These are phyloP conservation scores for Chloroceryle inda DNA, from an alignment of 2,797 vertebrate genomes.

Conservation along the genomic window DNA sequence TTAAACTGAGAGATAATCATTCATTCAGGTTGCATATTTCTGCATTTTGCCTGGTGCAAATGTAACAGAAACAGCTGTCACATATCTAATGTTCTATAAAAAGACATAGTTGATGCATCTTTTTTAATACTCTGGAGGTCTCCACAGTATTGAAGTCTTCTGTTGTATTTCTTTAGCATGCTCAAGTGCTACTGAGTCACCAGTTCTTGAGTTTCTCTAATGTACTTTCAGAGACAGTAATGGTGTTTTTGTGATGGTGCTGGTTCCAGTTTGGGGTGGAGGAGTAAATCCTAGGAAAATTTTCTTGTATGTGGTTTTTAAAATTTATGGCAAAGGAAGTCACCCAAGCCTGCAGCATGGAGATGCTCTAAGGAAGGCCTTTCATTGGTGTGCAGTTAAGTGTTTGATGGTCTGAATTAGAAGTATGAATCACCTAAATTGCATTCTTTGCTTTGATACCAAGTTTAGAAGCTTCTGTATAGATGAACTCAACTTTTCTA, in stretches of 20 bases:
- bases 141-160: background rate
- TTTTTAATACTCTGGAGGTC: background rate
- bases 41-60: background rate
- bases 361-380: background rate
- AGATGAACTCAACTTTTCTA: background rate
- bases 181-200: background rate
- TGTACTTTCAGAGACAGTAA: background rate
- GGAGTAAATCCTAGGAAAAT: background rate
- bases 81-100: background rate
- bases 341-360: accelerated
- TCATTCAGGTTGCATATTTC: slow-evolving; percentile 35
- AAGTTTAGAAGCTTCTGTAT: background rate
- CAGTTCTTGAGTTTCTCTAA: background rate
- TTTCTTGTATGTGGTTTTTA: background rate
- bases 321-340: background rate
- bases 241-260: background rate
- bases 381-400: background rate
- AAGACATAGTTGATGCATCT: background rate
- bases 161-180: background rate
- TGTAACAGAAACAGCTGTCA: slow-evolving; percentile 9
- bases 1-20: background rate
- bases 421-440: background rate
- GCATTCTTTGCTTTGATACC: background rate
- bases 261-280: background rate
- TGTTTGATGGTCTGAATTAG: background rate